Evolutionary conservation across 2,888 invertebrate species (phyloP).

Genomic region (Parnassius apollo): DNA sequence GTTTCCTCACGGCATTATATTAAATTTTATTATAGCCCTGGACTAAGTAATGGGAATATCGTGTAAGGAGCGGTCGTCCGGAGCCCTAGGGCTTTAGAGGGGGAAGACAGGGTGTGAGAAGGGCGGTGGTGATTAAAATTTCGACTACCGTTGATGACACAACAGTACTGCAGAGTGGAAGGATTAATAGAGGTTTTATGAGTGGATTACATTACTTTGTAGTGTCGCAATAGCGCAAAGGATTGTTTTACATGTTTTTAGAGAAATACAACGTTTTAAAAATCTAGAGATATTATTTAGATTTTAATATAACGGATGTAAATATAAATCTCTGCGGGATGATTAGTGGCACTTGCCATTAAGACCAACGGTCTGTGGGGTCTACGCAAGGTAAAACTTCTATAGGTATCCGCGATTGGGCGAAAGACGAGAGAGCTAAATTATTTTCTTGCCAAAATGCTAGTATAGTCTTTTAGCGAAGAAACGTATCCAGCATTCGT

Average conservation of each 20-base stretch:
- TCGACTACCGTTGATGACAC: conserved; percentile 78
- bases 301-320: too few relatives aligned
- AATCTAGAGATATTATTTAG: too few relatives aligned
- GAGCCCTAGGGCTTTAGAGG: conserved; percentile 60
- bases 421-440: too few relatives aligned
- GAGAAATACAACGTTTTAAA: conserved; percentile 17
- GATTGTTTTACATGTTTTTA: conserved; percentile 55
- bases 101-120: conserved; percentile 35
- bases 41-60: conserved; percentile 82
- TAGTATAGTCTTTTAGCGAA: too few relatives aligned
- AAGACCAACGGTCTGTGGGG: too few relatives aligned
- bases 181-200: conserved; percentile 77
- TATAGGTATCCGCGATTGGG: too few relatives aligned
- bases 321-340: too few relatives aligned
- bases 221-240: conserved; percentile 47
- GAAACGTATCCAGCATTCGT: too few relatives aligned
- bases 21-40: conserved; percentile 81
- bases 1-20: conserved; percentile 74
- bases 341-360: too few relatives aligned
- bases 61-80: conserved; percentile 79
- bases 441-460: too few relatives aligned
- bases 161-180: conserved; percentile 68
- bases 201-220: conserved; percentile 74
- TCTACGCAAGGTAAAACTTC: too few relatives aligned
- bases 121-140: conserved; percentile 74